Conservation (phyloP, 2,113 vertebrate genomes). For the Aythya baeri region DNA sequence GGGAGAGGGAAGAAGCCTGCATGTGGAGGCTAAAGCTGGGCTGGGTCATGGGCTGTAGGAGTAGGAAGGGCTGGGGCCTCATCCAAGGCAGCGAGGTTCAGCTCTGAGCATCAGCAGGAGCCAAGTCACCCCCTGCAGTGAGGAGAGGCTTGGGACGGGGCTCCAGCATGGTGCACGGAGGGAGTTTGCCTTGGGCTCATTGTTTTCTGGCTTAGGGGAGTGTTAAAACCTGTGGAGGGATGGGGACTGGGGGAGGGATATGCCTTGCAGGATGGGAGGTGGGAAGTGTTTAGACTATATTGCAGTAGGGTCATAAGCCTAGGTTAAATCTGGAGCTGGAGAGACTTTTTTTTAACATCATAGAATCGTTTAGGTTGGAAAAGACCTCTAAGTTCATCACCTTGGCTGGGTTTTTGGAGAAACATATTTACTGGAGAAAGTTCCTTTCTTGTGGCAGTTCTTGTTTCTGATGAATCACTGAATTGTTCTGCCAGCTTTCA, state of each 20-base stretch:
- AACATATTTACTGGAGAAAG: not conserved
- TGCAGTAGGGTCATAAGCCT: not conserved
- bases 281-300: not conserved
- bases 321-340: not conserved
- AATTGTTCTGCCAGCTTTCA: slow-evolving; percentile 2
- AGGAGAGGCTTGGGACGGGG: not conserved
- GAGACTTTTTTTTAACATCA: not conserved
- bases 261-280: not conserved
- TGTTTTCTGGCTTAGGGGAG: not conserved
- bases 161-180: not conserved
- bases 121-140: not conserved
- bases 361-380: too few relatives aligned
- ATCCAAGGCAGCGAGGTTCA: not conserved
- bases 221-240: not conserved
- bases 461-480: not conserved
- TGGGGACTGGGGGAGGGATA: not conserved
- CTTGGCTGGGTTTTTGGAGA: not conserved
- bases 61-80: not conserved
- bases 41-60: not conserved
- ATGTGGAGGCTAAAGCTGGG: not conserved
- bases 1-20: not conserved
- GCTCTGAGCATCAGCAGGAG: not conserved
- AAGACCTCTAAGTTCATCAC: not conserved
- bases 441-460: not conserved
- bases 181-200: not conserved